phyloP scores from a whole-genome alignment of 2,888 invertebrate genomes.

The Orchesella flavescens region DNA sequence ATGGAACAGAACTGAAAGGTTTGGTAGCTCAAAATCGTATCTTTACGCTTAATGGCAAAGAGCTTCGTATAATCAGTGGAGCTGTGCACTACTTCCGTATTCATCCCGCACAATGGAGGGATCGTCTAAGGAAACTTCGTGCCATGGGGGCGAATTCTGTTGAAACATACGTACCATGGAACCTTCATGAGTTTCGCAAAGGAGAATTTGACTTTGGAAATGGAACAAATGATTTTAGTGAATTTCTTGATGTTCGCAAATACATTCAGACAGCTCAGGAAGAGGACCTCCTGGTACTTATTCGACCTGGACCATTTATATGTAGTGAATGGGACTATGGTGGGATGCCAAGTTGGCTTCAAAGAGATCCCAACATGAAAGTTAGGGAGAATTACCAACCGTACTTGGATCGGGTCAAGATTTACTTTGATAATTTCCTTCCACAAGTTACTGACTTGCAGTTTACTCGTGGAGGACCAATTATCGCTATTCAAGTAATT shows the following conservation, averaged over 20 bases:
- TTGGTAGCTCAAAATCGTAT: constrained; percentile 73
- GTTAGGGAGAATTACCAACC: constrained; percentile 75
- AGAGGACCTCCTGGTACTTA: constrained; percentile 76
- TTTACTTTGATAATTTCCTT: constrained; percentile 75
- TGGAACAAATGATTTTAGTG: constrained; percentile 73
- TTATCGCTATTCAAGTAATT: constrained; percentile 76
- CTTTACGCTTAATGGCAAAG: constrained; percentile 75
- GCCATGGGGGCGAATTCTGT: constrained; percentile 77
- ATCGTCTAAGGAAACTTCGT: constrained; percentile 76
- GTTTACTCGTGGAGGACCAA: constrained; percentile 76
- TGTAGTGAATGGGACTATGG: constrained; percentile 77
- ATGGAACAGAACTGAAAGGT: constrained; percentile 73
- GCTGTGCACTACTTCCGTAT: constrained; percentile 78
- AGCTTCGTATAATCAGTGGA: constrained; percentile 76
- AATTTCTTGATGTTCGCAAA: constrained; percentile 73
- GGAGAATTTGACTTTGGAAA: constrained; percentile 74
- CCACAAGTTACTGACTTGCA: constrained; percentile 75
- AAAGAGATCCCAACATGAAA: constrained; percentile 76
- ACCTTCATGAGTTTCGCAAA: constrained; percentile 74
- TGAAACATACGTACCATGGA: constrained; percentile 74
- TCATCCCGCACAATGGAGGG: constrained; percentile 76
- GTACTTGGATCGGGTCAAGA: constrained; percentile 74
- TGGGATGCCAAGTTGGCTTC: constrained; percentile 76
- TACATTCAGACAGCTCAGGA: constrained; percentile 76
- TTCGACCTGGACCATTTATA: constrained; percentile 78